These are phyloP conservation scores for Tinea pellionella DNA, from an alignment of 2,888 invertebrate genomes.

Conservation along the genomic window DNA sequence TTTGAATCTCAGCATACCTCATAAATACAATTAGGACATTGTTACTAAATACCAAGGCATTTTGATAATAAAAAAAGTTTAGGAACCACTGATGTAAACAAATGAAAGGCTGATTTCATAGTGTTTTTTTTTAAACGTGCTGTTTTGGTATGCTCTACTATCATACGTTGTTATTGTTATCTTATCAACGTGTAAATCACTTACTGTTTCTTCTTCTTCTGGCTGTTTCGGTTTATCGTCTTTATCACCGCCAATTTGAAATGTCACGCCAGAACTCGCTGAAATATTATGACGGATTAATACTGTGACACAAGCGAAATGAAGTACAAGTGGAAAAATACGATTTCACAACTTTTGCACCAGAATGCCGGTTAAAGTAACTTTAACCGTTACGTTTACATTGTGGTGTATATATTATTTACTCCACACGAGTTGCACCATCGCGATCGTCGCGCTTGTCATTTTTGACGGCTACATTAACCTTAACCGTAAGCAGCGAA, in stretches of 20 bases:
- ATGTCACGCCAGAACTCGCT: conserved; percentile 73
- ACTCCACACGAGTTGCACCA: too few species aligned
- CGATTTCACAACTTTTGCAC: too few species aligned
- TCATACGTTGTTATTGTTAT: conserved; percentile 14
- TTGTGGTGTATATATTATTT: too few species aligned
- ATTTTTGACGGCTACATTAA: too few species aligned
- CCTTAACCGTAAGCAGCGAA: too few species aligned
- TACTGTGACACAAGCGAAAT: neutral
- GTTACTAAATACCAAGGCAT: too few species aligned
- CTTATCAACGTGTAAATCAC: conserved; percentile 22
- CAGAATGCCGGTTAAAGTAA: too few species aligned
- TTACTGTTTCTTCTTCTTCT: conserved; percentile 68
- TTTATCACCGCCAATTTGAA: conserved; percentile 75
- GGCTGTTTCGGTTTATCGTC: conserved; percentile 68
- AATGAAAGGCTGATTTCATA: neutral
- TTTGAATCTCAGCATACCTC: too few species aligned
- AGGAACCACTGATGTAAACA: neutral
- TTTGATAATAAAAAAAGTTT: too few species aligned
- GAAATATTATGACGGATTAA: conserved; percentile 19
- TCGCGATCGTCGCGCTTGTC: too few species aligned
- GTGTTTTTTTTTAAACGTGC: neutral
- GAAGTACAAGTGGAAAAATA: conserved; percentile 11
- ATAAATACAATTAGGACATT: too few species aligned
- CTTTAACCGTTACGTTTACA: too few species aligned
- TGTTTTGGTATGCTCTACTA: neutral